Evolutionary conservation across 2,113 vertebrate species (phyloP), one percentile per base, ranked within the genome.

Genomic region (Neodon shergylaensis): DNA sequence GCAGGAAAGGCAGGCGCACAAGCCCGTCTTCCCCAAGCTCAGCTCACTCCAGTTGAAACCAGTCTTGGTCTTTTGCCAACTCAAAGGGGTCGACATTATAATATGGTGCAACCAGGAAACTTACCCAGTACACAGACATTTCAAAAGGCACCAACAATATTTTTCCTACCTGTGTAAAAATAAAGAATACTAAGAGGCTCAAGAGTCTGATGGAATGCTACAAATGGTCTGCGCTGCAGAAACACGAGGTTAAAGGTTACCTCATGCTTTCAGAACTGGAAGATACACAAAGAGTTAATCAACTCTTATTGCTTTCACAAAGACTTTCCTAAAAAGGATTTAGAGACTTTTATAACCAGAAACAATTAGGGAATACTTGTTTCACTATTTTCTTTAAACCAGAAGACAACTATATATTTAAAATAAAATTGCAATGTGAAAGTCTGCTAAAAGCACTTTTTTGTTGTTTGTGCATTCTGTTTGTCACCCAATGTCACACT

Each of bases 381-480:
- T 98, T 98, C 98, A 98, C 98, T 98, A 98, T 98, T 98, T 98
- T 97, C 97, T 98, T 98, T 98, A 98, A 98, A 98, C 98, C 97
- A 94, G 98, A 98, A 99, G 96, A 98, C 44, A 90, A 98, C 98
- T 98, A 97, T 98, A 98, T 98, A 99, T 98, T 99, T 99, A 98
- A 99, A 98, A 98, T 98, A 98, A 99, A 99, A 99, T 99, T 99
- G 98, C 99, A 97, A 98, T 97, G 98, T 88, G 98, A 98, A 98
- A 98, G 98, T 98, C 98, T 98, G 98, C 98, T 99, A 99, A 99
- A 99, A 99, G 99, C 98, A 98, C 98, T 98, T 99, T 99, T 98
- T 99, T 98, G 98, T 98, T 98, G 98, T 99, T 99, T 98, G 98
- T 98, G 98, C 98, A 98, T 98, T 99, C 98, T 99, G 99, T 99